Conservation (phyloP, 2,113 vertebrate species). For the Ascaphus truei region DNA sequence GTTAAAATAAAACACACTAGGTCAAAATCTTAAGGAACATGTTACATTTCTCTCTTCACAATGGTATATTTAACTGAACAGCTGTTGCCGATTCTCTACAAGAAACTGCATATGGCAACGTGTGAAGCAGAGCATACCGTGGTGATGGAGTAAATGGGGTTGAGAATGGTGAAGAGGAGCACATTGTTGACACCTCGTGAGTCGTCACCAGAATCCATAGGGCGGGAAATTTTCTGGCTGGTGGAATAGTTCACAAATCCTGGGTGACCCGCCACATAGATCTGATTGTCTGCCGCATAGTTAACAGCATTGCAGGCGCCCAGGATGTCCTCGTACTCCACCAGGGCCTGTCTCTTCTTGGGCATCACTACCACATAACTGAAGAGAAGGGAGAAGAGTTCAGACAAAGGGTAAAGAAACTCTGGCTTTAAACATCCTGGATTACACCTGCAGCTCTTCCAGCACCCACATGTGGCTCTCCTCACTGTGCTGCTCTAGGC, state of each 20-base stretch:
- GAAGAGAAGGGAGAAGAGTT: neutral
- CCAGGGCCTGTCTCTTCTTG: slow-evolving; percentile 89
- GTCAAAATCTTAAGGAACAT: no score
- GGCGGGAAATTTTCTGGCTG: slow-evolving; percentile 93
- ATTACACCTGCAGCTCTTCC: no score
- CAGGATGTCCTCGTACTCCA: slow-evolving; percentile 88
- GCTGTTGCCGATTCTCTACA: no score
- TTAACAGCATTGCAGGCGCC: slow-evolving; percentile 88
- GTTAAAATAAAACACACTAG: no score
- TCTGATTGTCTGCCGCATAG: slow-evolving; percentile 89
- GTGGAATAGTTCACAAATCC: slow-evolving; percentile 96
- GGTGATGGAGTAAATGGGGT: slow-evolving; percentile 86
- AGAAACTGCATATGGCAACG: no score
- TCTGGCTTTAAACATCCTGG: neutral
- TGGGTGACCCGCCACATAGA: slow-evolving; percentile 87
- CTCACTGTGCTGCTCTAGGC: no score
- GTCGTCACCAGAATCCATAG: slow-evolving; percentile 81
- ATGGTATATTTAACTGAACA: no score
- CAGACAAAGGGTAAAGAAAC: neutral
- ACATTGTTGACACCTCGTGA: slow-evolving; percentile 87
- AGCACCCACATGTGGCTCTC: no score
- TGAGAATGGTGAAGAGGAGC: slow-evolving; percentile 89
- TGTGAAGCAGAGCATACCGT: no score
- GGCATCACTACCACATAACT: slow-evolving; percentile 97
- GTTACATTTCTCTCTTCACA: no score